Evolutionary conservation across 1,140 invertebrate species (phyloP).

Genomic region (Andricus grossulariae): DNA sequence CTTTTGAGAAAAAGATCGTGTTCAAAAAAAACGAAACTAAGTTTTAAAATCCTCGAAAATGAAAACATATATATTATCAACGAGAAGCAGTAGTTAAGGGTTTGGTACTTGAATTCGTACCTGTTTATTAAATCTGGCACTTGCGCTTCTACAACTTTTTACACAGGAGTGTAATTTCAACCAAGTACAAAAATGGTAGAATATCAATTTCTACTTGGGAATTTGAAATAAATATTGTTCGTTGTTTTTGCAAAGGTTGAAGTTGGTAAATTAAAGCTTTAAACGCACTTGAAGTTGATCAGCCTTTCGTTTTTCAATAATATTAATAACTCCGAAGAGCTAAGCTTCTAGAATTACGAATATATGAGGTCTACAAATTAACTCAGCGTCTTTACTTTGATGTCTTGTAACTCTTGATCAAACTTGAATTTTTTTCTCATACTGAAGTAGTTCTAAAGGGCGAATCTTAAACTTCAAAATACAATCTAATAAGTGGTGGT

Average conservation of each 20-base stretch:
- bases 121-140: background rate
- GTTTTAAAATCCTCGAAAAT: too few relatives aligned
- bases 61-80: background rate
- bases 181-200: background rate
- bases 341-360: too few relatives aligned
- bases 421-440: too few relatives aligned
- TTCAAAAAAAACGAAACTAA: too few relatives aligned
- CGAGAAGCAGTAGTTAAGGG: constrained; percentile 7
- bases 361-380: too few relatives aligned
- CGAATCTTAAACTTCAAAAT: too few relatives aligned
- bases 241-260: background rate
- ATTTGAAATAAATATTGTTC: background rate
- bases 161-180: background rate
- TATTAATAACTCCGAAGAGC: background rate
- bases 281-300: constrained; percentile 21
- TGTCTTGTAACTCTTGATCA: too few relatives aligned
- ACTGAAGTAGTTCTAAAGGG: too few relatives aligned
- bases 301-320: constrained; percentile 5
- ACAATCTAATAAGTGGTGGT: too few relatives aligned
- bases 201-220: background rate
- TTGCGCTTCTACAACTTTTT: background rate
- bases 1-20: too few relatives aligned
- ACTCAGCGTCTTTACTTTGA: too few relatives aligned
- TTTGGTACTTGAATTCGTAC: too few relatives aligned
- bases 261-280: background rate